Conservation (phyloP, 1,140 invertebrate species). For the Dufourea novaeangliae region DNA sequence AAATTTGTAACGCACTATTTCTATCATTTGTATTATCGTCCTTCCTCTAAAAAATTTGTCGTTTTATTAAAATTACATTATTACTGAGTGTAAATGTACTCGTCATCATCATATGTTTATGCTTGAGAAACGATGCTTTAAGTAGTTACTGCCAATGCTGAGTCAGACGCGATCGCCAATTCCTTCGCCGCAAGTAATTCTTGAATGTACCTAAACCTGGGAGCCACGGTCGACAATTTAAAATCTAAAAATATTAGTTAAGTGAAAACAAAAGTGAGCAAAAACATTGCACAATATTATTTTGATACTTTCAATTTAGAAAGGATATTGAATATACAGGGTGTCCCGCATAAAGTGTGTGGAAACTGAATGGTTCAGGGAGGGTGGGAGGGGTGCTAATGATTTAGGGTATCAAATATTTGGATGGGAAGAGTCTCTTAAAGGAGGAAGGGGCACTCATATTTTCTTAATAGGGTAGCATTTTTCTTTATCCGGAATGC, state of each 20-base stretch:
- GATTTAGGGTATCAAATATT: too few species aligned
- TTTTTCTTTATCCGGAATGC: too few species aligned
- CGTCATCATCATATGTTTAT: background rate
- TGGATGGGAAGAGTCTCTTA: too few species aligned
- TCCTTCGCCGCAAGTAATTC: background rate
- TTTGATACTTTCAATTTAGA: too few species aligned
- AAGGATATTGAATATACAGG: too few species aligned
- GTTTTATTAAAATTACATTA: background rate
- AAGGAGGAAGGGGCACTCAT: too few species aligned
- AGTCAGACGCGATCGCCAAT: background rate
- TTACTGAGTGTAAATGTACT: background rate
- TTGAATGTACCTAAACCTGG: background rate
- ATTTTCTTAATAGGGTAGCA: too few species aligned
- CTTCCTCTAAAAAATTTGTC: background rate
- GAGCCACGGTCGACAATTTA: background rate
- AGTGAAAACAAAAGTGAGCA: background rate
- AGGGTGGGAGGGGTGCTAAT: too few species aligned
- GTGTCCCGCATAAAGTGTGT: too few species aligned
- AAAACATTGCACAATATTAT: background rate
- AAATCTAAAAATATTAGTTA: background rate
- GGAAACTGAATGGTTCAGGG: too few species aligned
- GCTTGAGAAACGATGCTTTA: slow-evolving; percentile 40
- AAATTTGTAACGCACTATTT: slow-evolving; percentile 20
- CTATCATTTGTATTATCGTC: slow-evolving; percentile 15
- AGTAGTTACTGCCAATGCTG: slow-evolving; percentile 1